Conservation (phyloP, 2,888 invertebrate genomes). For the Lordiphosa andalusiaca region DNA sequence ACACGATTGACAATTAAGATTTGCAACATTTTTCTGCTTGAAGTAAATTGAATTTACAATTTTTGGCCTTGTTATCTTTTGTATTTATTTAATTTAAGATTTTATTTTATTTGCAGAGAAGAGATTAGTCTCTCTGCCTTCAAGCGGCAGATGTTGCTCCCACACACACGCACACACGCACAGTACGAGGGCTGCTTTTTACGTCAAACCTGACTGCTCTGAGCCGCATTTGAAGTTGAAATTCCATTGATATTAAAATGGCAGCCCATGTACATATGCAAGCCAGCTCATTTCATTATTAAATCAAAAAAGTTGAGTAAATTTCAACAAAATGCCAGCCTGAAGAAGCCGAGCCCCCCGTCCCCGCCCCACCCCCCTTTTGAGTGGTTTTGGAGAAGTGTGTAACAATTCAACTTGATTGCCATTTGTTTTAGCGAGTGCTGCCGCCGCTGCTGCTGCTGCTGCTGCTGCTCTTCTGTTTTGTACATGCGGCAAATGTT, state of each 20-base stretch:
- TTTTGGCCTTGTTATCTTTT: constrained; percentile 43
- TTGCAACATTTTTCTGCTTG: constrained; percentile 7
- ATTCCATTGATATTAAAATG: too few relatives aligned
- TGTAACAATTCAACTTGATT: constrained; percentile 71
- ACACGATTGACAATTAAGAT: constrained; percentile 15
- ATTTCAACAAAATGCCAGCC: constrained; percentile 46
- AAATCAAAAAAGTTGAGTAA: constrained; percentile 71
- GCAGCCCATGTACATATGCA: constrained; percentile 12
- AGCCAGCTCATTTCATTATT: constrained; percentile 56
- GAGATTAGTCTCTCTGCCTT: constrained; percentile 18
- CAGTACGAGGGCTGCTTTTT: background rate
- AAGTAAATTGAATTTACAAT: constrained; percentile 7
- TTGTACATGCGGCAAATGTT: constrained; percentile 59
- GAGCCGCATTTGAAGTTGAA: too few relatives aligned
- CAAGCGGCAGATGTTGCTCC: constrained; percentile 34
- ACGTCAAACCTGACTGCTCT: too few relatives aligned
- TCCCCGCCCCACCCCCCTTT: too few relatives aligned
- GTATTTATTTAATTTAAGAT: constrained; percentile 62
- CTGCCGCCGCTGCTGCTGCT: constrained; percentile 21
- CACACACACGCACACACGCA: constrained; percentile 3
- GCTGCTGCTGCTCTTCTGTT: constrained; percentile 14
- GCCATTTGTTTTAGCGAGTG: constrained; percentile 67
- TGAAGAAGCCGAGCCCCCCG: background rate
- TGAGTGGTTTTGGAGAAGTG: constrained; percentile 6
- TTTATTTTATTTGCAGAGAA: constrained; percentile 26